A percentile compares a stretch with the other conserved stretches of the same genome.
Evolutionary conservation across 2,888 invertebrate genomes (phyloP).

Genomic region (Hyles lineata): DNA sequence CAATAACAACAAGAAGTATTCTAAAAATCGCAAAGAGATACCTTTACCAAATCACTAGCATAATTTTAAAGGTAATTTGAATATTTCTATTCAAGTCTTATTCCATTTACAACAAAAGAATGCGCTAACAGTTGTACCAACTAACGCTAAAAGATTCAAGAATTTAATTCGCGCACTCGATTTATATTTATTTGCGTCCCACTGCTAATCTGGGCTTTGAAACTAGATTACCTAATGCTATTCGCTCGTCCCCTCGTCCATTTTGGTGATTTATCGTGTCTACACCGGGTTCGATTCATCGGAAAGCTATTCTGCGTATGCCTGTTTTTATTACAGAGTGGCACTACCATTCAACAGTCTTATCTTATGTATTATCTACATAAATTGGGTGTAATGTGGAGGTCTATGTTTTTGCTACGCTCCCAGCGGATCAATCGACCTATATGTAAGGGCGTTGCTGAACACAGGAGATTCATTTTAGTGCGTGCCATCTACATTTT

Average conservation of each 20-base stretch:
- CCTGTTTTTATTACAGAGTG: conserved; percentile 27
- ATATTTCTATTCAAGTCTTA: background rate
- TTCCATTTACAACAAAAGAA: background rate
- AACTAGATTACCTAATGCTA: conserved; percentile 29
- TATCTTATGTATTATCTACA: conserved; percentile 17
- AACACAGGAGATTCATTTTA: conserved; percentile 25
- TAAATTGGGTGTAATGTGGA: conserved; percentile 29
- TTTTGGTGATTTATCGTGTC: conserved; percentile 36
- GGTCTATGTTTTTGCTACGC: conserved; percentile 41
- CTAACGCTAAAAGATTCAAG: background rate
- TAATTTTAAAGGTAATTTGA: too few species aligned
- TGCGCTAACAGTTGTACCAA: background rate
- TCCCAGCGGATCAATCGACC: conserved; percentile 35
- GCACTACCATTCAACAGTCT: background rate
- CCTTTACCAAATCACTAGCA: too few species aligned
- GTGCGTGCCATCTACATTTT: conserved; percentile 21
- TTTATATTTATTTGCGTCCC: background rate
- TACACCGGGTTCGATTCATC: conserved; percentile 35
- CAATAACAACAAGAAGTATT: too few species aligned
- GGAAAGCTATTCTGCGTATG: conserved; percentile 30
- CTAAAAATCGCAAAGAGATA: too few species aligned
- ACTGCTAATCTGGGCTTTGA: conserved; percentile 26
- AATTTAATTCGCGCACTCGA: background rate
- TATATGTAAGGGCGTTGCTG: conserved; percentile 9
- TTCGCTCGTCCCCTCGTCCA: conserved; percentile 14